Base-by-base conservation (phyloP, 2,113 vertebrate genomes). In the Stigmatopora argus region DNA sequence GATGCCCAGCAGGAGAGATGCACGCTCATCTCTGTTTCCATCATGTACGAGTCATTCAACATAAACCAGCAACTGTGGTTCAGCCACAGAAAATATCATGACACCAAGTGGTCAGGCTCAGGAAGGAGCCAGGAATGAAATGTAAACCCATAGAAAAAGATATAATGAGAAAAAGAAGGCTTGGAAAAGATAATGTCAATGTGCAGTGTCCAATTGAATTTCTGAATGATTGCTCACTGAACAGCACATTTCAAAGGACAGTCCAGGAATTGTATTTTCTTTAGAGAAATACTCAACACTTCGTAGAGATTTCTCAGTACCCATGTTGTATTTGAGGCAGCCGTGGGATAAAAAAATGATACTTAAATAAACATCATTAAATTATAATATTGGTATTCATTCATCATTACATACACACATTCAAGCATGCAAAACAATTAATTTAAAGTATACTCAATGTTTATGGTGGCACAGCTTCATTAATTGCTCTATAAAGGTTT, bases 1-100 rank as follows among this genome's bases (percentile, higher is more conserved):
- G 56, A 77, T 61, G 66, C 66, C 49, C 66, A 78, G 72, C 75
- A 65, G 72, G 70, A 46, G 66, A 67, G 61, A 70, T 53, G 66
- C 68, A 65, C 31, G 10, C 63, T 68, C 64, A 14, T 77, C 70
- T 78, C 55, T 73, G 62, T 67, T 74, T 72, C 67, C 2, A 49
- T 63, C 60, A 73, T 65, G 60, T 52, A 41, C 49, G 66, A 60
- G 66, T 62, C 66, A 0, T 58, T 71, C 51, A 11, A 65, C 66
- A 59, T 49, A 31, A 64, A 75, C 45, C 72, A 2, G 62, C 66
- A 53, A 71, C 65, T 67, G 67, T 2, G 38, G 53, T 45, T 66
- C 26, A 15, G 72, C 64, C 8, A 0, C 10, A 58, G 68, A 66
- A 17, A 7, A 6, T 64, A 64, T 56, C 63, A 64, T 62, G 62